phyloP scores from a whole-genome alignment of 1,140 invertebrate species.

The Drosophila sechellia region DNA sequence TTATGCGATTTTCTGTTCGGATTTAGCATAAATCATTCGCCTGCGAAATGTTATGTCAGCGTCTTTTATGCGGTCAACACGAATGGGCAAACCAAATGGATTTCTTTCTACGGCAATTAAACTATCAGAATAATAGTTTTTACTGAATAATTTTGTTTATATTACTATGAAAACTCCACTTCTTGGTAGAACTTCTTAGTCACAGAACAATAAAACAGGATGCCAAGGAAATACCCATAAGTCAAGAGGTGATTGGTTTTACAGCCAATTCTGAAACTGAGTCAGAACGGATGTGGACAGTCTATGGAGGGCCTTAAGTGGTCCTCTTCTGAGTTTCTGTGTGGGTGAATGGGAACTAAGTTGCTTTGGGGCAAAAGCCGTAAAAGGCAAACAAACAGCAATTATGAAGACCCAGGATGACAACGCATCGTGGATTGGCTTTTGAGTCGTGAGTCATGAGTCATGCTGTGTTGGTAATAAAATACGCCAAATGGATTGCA shows the following conservation, averaged over 20 bases:
- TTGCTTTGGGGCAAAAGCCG: slow-evolving; percentile 42
- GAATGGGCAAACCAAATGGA: slow-evolving; percentile 5
- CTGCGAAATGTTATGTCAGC: slow-evolving; percentile 77
- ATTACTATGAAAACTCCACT: background rate
- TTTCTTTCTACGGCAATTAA: slow-evolving; percentile 23
- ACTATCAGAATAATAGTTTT: background rate
- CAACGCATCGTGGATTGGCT: slow-evolving; percentile 36
- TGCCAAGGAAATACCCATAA: background rate
- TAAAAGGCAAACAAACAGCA: slow-evolving; percentile 36
- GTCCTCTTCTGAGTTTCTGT: slow-evolving; percentile 3
- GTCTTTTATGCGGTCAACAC: slow-evolving; percentile 30
- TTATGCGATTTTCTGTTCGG: slow-evolving; percentile 64
- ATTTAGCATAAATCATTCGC: slow-evolving; percentile 76
- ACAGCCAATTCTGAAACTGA: slow-evolving; percentile 7
- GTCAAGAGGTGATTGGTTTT: background rate
- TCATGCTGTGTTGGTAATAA: slow-evolving; percentile 52
- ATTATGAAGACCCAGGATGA: slow-evolving; percentile 54
- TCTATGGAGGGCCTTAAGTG: slow-evolving; percentile 8
- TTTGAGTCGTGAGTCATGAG: slow-evolving; percentile 40
- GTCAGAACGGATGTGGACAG: slow-evolving; percentile 34
- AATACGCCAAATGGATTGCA: slow-evolving; percentile 23
- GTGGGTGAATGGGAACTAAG: slow-evolving; percentile 48
- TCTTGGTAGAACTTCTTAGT: slow-evolving; percentile 2
- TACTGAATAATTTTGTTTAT: too few species aligned
- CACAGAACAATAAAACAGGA: background rate